Evolutionary conservation across 1,140 invertebrate species (phyloP), one percentile per base, ranked within the genome.

Genomic region (Euura saliciscinereae): DNA sequence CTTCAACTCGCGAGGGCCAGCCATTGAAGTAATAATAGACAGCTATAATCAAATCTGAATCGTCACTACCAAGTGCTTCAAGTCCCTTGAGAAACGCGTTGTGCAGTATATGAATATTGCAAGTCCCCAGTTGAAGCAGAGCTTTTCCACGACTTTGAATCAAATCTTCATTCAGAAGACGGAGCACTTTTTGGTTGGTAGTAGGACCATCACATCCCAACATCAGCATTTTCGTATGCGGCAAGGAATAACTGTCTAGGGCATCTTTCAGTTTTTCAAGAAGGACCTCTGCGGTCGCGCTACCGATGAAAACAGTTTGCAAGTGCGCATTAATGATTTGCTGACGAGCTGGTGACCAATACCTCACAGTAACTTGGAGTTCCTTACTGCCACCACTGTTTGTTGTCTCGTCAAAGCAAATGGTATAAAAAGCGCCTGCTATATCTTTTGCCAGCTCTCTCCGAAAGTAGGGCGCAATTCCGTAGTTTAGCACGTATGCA

Each of bases 81-180:
- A 71, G 42, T 0, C 75, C 75, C 70, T 72, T 70, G 2, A 72
- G 46, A 71, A 69, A 75, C 4, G 69, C 11, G 43, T 74, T 76
- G 46, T 76, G 70, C 8, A 51, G 5, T 46, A 69, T 69, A 65
- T 76, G 72, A 11, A 76, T 71, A 45, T 70, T 70, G 44, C 75
- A 74, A 5, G 8, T 59, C 4, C 51, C 51, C 8, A 59, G 51
- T 59, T 59, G 51, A 59, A 59, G 4, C n/a, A 59, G 51, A 10
- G 2, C 2, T 59, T 59, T 59, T 59, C 4, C 4, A 10, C 2
- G 4, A 59, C 4, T 10, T 2, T n/a, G n/a, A 5, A 59, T 5
- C n/a, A 59, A 3, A 59, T 59, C 51, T 59, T 59, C 2, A 59
- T 3, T 59, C 51, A 4, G 51, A 59, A 59, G 51, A 59, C 51